Evolutionary conservation across 1,140 invertebrate genomes (phyloP), one percentile per base, ranked within the genome.

Genomic region (Parapsyche elsis): DNA sequence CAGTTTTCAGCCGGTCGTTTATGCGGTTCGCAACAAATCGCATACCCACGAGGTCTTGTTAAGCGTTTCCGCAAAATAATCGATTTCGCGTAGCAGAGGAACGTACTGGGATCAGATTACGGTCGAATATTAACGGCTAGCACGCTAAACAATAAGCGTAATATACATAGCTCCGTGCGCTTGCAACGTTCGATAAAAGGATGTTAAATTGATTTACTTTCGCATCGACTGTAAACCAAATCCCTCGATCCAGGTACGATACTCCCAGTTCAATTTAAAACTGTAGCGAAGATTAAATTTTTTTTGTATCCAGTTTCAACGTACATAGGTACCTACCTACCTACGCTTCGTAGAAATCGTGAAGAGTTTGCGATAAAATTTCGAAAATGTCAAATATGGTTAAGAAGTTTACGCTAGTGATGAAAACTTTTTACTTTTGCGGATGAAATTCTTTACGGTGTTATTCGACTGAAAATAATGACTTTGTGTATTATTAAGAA

Each of bases 61-160:
- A 61, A 61, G n/a, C 14, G 57, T 61, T 61, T 61, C 57, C 57
- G 57, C 24, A 30, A 67, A 67, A 67, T 12, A 67, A 67, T 23
- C 64, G 23, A 67, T 67, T 67, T 14, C 16, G 1, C 0, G 57
- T 61, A 19, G 30, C 7, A 38, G 30, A n/a, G 1, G 57, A 16
- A 19, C 57, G 16, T 61, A 9, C 9, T 21, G 26, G 21, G 9
- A 24, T 23, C n/a, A 14, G 64, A 67, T 67, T 26, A 10, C 9
- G 14, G 24, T 67, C 24, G 9, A 24, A 23, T 67, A 67, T 67
- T 24, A 19, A 23, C 10, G 10, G 23, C 14, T 4, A 12, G n/a
- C 64, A 67, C 24, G 64, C 64, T 4, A 67, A 67, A 53, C 49
- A 67, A 67, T 67, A 21, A 30, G 19, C 23, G 14, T 67, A 26